Evolutionary conservation across 2,888 invertebrate species (phyloP).

Genomic region (Spodoptera exigua): DNA sequence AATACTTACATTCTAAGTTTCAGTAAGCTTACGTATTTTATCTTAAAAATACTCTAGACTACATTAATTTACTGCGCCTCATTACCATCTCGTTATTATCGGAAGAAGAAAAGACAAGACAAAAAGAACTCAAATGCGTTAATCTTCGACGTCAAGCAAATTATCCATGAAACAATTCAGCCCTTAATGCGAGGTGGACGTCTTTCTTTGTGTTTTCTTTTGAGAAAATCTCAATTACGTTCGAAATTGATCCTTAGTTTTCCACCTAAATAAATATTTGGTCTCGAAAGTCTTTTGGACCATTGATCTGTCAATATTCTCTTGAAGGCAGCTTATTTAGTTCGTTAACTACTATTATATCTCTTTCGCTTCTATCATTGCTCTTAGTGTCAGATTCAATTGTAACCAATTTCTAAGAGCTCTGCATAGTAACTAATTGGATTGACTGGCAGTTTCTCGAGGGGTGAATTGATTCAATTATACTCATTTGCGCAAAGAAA

Average conservation of each 20-base stretch:
- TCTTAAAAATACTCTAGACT: no score
- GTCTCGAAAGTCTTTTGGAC: conserved; percentile 2
- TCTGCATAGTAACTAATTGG: conserved; percentile 21
- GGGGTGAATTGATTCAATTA: conserved; percentile 31
- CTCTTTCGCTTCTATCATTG: background rate
- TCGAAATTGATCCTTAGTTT: background rate
- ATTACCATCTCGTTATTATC: no score
- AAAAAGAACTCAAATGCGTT: no score
- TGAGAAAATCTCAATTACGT: no score
- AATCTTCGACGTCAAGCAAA: no score
- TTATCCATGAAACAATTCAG: no score
- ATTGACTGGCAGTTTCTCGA: conserved; percentile 17
- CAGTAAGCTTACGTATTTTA: no score
- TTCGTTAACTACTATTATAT: conserved; percentile 1
- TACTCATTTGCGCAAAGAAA: conserved; percentile 17
- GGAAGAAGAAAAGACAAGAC: no score
- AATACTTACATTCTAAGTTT: no score
- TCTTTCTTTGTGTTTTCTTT: no score
- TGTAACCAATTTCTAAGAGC: conserved; percentile 10
- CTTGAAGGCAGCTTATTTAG: conserved; percentile 1
- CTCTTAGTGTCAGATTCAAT: conserved; percentile 25
- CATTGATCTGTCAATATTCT: background rate
- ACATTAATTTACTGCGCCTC: no score
- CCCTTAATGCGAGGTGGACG: no score
- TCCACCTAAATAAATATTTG: conserved; percentile 1